phyloP scores from a whole-genome alignment of 2,888 invertebrate species.

The Congeria kusceri region DNA sequence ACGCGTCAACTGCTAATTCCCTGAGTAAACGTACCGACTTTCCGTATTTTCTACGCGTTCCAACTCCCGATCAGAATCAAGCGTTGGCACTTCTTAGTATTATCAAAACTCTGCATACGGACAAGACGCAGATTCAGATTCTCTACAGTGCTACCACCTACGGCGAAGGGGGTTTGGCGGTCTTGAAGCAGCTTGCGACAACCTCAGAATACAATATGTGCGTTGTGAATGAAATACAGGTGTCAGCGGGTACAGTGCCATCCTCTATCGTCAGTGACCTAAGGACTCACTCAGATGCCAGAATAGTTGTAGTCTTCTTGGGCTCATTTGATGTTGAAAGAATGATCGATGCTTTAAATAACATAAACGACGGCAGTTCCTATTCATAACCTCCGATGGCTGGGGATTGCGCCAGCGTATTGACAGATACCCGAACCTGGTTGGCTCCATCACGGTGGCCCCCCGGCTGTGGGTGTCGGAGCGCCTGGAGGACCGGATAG shows the following conservation, averaged over 20 bases:
- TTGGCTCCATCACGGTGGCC: slow-evolving; percentile 56
- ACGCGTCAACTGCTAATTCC: slow-evolving; percentile 61
- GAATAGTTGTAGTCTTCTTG: slow-evolving; percentile 55
- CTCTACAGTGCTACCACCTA: slow-evolving; percentile 61
- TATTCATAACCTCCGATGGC: slow-evolving; percentile 59
- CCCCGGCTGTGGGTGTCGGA: slow-evolving; percentile 49
- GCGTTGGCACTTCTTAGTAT: slow-evolving; percentile 55
- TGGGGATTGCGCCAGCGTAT: slow-evolving; percentile 55
- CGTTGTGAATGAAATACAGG: slow-evolving; percentile 47
- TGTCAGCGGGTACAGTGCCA: slow-evolving; percentile 31
- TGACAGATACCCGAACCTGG: slow-evolving; percentile 19
- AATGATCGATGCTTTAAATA: slow-evolving; percentile 10
- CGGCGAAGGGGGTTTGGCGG: slow-evolving; percentile 61
- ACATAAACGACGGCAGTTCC: slow-evolving; percentile 43
- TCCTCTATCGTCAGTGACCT: slow-evolving; percentile 30
- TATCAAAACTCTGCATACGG: slow-evolving; percentile 40
- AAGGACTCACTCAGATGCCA: slow-evolving; percentile 36
- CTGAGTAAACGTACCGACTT: slow-evolving; percentile 55
- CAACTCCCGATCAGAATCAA: slow-evolving; percentile 62
- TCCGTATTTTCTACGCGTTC: slow-evolving; percentile 62
- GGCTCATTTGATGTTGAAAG: slow-evolving; percentile 42
- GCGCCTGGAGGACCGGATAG: slow-evolving; percentile 40
- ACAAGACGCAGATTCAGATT: slow-evolving; percentile 61
- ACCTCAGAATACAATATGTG: slow-evolving; percentile 40
- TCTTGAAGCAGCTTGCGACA: slow-evolving; percentile 7